A percentile compares a stretch with the other conserved stretches of the same genome.
phyloP scores from a whole-genome alignment of 1,140 invertebrate genomes.

The Diorhabda sublineata region DNA sequence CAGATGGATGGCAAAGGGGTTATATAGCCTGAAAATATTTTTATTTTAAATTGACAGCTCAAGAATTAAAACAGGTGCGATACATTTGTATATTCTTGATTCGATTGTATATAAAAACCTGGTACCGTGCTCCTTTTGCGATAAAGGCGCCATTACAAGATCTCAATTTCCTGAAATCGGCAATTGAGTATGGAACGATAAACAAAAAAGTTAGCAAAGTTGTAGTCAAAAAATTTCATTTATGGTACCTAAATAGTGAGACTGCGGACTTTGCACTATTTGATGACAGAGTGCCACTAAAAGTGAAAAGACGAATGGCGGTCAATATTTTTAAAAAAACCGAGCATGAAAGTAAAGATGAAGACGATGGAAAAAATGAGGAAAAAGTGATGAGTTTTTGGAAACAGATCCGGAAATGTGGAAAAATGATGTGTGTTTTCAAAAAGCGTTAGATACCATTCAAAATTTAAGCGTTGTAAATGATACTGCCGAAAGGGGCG shows the following conservation, averaged over 20 bases:
- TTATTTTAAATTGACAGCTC: conserved; percentile 28
- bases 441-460: too few relatives aligned
- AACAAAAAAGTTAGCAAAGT: too few relatives aligned
- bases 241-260: background rate
- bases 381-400: background rate
- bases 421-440: background rate
- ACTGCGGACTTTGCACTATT: background rate
- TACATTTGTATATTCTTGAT: conserved; percentile 2
- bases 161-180: background rate
- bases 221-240: background rate
- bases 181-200: too few relatives aligned
- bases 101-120: conserved; percentile 4
- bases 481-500: too few relatives aligned
- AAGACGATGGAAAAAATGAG: background rate
- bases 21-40: conserved; percentile 46
- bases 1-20: conserved; percentile 46
- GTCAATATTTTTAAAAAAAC: background rate
- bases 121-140: background rate
- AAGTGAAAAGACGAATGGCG: background rate
- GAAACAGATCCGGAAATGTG: background rate
- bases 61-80: background rate
- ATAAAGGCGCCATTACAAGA: conserved; percentile 2
- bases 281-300: background rate
- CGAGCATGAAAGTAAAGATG: too few relatives aligned
- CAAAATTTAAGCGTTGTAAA: too few relatives aligned